A percentile compares a stretch with the other conserved stretches of the same genome.
Conservation (phyloP, 2,113 vertebrate species). For the Spizaetus ornatus region DNA sequence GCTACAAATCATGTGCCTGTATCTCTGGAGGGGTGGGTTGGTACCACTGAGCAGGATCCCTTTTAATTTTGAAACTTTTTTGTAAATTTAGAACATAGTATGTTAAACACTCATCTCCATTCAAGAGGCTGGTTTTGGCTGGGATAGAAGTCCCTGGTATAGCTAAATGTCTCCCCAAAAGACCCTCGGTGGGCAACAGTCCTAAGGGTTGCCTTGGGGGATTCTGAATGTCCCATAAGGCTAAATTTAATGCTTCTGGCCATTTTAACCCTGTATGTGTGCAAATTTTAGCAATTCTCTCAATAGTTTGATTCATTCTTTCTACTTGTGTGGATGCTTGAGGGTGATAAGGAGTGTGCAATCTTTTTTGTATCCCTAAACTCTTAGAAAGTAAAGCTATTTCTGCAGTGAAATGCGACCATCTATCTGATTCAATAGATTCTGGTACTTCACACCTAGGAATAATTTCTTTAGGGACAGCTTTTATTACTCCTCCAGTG, state of each 20-base stretch:
- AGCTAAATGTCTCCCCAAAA: neutral
- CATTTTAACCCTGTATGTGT: neutral
- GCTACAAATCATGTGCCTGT: neutral
- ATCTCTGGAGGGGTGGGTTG: neutral
- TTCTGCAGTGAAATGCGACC: neutral
- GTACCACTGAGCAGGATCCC: neutral
- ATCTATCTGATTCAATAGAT: neutral
- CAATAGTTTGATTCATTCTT: neutral
- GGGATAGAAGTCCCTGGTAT: neutral
- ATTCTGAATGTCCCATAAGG: neutral
- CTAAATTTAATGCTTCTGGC: neutral
- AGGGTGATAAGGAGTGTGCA: neutral
- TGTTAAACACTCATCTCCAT: neutral
- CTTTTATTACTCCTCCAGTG: neutral
- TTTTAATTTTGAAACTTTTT: neutral
- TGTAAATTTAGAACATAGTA: neutral
- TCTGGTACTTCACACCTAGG: neutral
- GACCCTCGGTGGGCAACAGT: neutral
- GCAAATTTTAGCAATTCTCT: neutral
- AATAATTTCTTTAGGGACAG: neutral
- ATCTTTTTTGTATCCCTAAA: neutral
- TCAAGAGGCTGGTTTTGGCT: neutral
- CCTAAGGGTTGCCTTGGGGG: neutral
- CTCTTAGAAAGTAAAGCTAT: neutral
- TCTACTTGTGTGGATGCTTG: neutral